phyloP scores from a whole-genome alignment of 2,113 vertebrate species.

The Sigmodon hispidus region DNA sequence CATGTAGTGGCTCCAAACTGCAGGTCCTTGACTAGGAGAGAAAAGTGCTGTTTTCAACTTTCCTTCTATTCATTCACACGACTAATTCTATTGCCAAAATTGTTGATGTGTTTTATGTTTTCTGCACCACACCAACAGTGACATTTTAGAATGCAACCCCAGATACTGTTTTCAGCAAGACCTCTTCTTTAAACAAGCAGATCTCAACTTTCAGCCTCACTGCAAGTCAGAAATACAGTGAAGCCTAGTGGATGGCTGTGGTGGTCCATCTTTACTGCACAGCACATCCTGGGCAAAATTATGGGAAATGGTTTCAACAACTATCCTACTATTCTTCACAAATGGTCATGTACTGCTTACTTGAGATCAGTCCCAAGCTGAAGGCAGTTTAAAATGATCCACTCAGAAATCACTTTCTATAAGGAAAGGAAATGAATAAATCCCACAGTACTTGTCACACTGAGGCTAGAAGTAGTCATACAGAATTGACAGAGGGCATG shows the following conservation, averaged over 20 bases:
- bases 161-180: conserved; percentile 41
- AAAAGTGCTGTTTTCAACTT: conserved; percentile 36
- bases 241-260: conserved; percentile 5
- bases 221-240: background rate
- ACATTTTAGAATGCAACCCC: conserved; percentile 28
- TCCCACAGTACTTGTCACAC: background rate
- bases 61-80: conserved; percentile 63
- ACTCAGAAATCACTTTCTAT: conserved; percentile 1
- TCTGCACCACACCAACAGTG: conserved; percentile 59
- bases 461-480: background rate
- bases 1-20: conserved; percentile 47
- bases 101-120: conserved; percentile 72
- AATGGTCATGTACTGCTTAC: background rate
- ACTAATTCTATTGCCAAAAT: conserved; percentile 67
- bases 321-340: background rate
- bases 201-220: conserved; percentile 46
- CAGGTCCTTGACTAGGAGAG: background rate
- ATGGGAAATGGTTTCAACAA: background rate
- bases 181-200: background rate
- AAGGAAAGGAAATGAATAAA: background rate
- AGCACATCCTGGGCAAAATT: background rate
- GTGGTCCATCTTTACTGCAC: background rate
- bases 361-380: background rate
- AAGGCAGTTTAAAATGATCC: background rate
- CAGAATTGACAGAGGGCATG: background rate